A percentile compares a stretch with the other conserved stretches of the same genome.
These are phyloP conservation scores for Pedionomus torquatus DNA, from an alignment of 2,113 vertebrate genomes.

Conservation along the genomic window DNA sequence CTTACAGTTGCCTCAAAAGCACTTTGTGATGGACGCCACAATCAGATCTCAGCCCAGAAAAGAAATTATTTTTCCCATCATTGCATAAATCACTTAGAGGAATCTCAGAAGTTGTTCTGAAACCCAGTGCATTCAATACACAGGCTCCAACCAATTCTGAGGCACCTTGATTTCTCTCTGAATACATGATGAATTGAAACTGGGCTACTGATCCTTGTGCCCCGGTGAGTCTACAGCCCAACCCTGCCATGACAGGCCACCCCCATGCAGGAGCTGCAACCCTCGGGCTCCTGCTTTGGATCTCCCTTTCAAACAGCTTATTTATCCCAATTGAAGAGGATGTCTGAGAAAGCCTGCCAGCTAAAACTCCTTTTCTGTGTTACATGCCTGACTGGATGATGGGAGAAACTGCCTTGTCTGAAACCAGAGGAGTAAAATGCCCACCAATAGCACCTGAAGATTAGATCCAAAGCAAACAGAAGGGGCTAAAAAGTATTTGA, in stretches of 20 bases:
- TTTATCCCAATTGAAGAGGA: background rate
- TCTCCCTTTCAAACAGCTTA: background rate
- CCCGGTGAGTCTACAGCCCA: accelerated
- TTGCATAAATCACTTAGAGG: background rate
- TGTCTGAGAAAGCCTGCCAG: background rate
- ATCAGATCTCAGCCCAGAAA: background rate
- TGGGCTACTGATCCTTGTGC: accelerated
- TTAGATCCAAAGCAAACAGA: background rate
- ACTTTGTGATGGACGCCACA: background rate
- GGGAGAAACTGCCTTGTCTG: background rate
- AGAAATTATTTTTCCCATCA: background rate
- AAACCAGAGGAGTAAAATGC: background rate
- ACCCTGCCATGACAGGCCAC: background rate
- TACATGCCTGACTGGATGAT: background rate
- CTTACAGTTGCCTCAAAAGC: conserved; percentile 45
- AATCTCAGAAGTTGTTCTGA: background rate
- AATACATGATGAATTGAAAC: background rate
- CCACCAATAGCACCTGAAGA: background rate
- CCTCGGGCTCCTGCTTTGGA: background rate
- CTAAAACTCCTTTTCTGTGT: background rate
- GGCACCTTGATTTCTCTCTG: background rate
- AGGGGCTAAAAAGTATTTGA: background rate
- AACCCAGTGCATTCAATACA: background rate
- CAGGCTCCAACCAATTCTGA: accelerated
- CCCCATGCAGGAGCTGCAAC: background rate